Conservation (phyloP, 2,888 invertebrate species). For the Aspidiotus rigidus region DNA sequence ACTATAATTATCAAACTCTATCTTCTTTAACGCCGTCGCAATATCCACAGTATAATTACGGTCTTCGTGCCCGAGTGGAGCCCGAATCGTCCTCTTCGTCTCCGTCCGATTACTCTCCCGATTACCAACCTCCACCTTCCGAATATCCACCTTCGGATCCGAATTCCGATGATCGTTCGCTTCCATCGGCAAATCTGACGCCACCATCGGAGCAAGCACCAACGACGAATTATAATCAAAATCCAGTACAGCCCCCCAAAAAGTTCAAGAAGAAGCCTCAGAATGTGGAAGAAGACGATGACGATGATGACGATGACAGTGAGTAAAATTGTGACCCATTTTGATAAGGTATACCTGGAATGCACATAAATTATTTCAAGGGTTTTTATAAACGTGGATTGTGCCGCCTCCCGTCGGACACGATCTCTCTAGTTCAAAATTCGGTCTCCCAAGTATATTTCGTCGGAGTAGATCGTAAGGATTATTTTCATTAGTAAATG, state of each 20-base stretch:
- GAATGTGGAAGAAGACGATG: slow-evolving; percentile 33
- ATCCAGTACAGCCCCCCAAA: slow-evolving; percentile 13
- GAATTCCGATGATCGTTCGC: slow-evolving; percentile 8
- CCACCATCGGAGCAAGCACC: slow-evolving; percentile 18
- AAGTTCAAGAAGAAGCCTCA: slow-evolving; percentile 30
- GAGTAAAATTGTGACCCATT: background rate
- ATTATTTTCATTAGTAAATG: no score
- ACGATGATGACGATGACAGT: slow-evolving; percentile 30
- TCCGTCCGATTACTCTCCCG: slow-evolving; percentile 15
- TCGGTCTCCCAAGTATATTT: no score
- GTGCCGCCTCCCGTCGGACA: no score
- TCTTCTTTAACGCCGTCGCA: slow-evolving; percentile 9
- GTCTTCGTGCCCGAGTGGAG: slow-evolving; percentile 9
- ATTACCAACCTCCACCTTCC: slow-evolving; percentile 5
- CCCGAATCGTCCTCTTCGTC: slow-evolving; percentile 18
- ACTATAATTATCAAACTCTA: slow-evolving; percentile 24
- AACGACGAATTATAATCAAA: slow-evolving; percentile 4
- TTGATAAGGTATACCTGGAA: no score
- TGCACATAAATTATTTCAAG: no score
- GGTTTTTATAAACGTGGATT: no score
- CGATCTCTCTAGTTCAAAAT: no score
- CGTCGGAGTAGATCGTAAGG: no score
- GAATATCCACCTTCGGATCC: slow-evolving; percentile 3
- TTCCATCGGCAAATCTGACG: slow-evolving; percentile 14
- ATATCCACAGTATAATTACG: background rate